Conservation (phyloP, 2,797 vertebrate species). For the Botia kubotai region DNA sequence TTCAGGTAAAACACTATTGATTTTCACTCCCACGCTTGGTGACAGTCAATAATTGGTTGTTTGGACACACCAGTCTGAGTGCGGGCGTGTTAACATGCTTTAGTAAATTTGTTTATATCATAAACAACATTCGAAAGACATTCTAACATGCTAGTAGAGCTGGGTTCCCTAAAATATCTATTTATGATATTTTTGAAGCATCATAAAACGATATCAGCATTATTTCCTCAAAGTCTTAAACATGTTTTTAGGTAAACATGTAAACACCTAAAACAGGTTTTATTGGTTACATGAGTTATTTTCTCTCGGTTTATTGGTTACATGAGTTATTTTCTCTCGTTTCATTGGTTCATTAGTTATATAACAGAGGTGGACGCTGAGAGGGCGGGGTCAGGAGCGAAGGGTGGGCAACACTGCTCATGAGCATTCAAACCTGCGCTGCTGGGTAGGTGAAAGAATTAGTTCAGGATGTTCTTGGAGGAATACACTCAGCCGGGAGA, state of each 20-base stretch:
- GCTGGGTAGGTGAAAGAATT: conserved; percentile 29
- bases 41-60: conserved; percentile 53
- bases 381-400: conserved; percentile 2
- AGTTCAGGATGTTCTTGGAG: conserved; percentile 40
- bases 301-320: conserved; percentile 22
- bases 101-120: conserved; percentile 6
- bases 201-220: not conserved
- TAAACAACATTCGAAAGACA: not conserved
- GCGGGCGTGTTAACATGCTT: conserved; percentile 29
- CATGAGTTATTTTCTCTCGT: conserved; percentile 10
- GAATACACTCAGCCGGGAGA: conserved; percentile 39
- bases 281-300: conserved; percentile 4
- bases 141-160: not conserved
- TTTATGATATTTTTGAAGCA: too few species aligned
- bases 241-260: too few species aligned
- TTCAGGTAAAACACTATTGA: conserved; percentile 60
- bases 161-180: not conserved
- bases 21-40: conserved; percentile 51
- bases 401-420: conserved; percentile 29
- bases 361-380: conserved; percentile 11
- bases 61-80: conserved; percentile 27
- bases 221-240: not conserved
- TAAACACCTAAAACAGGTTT: too few species aligned
- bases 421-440: conserved; percentile 39
- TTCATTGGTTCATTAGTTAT: too few species aligned